Evolutionary conservation across 2,797 vertebrate genomes (phyloP).

Genomic region (Enteromius thamalakanensis): DNA sequence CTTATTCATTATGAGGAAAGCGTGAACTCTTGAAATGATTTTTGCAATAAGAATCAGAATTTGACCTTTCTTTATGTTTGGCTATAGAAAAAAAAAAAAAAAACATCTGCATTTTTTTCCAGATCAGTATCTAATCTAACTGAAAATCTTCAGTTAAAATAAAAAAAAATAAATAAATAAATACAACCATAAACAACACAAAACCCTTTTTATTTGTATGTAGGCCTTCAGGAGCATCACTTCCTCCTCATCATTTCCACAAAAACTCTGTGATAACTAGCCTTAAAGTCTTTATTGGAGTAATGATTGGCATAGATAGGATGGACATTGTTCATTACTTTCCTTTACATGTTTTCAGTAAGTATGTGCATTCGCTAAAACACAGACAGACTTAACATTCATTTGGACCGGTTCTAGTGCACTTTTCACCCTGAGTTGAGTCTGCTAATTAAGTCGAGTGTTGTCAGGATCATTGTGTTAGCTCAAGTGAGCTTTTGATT

Average conservation of each 20-base stretch:
- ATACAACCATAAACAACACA: background rate
- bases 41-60: too few relatives aligned
- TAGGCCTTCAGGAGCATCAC: background rate
- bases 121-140: background rate
- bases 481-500: constrained; percentile 8
- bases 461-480: background rate
- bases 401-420: background rate
- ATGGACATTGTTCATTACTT: constrained; percentile 13
- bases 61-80: too few relatives aligned
- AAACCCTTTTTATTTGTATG: background rate
- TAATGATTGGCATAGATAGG: background rate
- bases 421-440: background rate
- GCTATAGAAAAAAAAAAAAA: too few relatives aligned
- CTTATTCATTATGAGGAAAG: too few relatives aligned
- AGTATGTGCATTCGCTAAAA: background rate
- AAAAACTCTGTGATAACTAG: background rate
- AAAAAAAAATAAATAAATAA: too few relatives aligned
- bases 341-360: background rate
- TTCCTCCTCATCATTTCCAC: background rate
- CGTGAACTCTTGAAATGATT: background rate
- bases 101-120: too few relatives aligned
- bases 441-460: constrained; percentile 20
- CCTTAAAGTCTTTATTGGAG: background rate
- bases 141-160: background rate
- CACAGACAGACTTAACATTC: background rate